Base-by-base conservation (phyloP, 2,113 vertebrate genomes). In the Ahaetulla prasina region DNA sequence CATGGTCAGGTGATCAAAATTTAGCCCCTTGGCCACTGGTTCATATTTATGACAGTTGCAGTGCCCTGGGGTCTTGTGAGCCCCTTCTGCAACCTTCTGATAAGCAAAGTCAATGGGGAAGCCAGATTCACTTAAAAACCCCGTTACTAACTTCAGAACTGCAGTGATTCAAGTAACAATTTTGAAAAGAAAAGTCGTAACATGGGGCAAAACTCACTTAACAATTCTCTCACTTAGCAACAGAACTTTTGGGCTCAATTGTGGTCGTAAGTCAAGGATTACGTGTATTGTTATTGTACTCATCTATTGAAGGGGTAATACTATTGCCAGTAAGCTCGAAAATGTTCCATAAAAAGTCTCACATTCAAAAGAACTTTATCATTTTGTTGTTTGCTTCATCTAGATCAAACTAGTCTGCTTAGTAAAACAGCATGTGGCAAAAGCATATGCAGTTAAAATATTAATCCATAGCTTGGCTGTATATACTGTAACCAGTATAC, bases 371-470 rank as follows among this genome's bases (percentile, higher is more conserved):
- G 25, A 10, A 54, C 63, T 45, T 91, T 39, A n/a, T 50, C 30
- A 87, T 91, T 60, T 55, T 68, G 60, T 39, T 63, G 87, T 85
- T 86, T 52, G 16, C 85, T 27, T 89, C 63, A 85, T 89, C 68
- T 89, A 89, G 43, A 88, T 89, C 91, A 92, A 84, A 85, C 43
- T 50, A 85, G 18, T 4, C 53, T 27, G 47, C 85, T 89, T 74
- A 85, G 84, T 92, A 92, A 92, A 92, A 92, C 25, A 89, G 68
- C 53, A 89, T 39, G 22, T 92, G 11, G 53, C 89, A 45, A 50
- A 88, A 57, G 11, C 49, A 39, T 85, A 57, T 88, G 57, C 43
- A 60, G 53, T 18, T 85, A 49, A 85, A 92, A 92, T 89, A n/a
- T 85, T n/a, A 89, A 85, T 92, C 57, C 88, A 85, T n/a, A 85